phyloP scores from a whole-genome alignment of 2,888 invertebrate genomes.

The Nemotelus nigrinus region DNA sequence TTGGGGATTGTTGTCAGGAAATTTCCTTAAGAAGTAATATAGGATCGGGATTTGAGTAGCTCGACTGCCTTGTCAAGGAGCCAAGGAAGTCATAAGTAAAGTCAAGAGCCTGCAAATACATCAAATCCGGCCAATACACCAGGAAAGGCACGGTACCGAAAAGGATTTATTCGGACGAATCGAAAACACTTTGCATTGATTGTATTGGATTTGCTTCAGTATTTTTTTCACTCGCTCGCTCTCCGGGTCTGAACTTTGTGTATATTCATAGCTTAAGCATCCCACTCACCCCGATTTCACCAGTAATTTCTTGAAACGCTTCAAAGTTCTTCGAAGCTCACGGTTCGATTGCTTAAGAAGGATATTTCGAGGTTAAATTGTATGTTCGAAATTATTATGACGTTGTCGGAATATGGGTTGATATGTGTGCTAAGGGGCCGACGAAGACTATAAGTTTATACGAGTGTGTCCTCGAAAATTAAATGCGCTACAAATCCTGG shows the following conservation, averaged over 20 bases:
- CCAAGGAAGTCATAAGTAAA: background rate
- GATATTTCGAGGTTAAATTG: conserved; percentile 22
- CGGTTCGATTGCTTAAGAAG: conserved; percentile 26
- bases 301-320: background rate
- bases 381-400: conserved; percentile 27
- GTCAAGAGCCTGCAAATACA: background rate
- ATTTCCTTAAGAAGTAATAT: conserved; percentile 41
- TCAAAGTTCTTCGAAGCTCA: background rate
- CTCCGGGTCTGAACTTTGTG: no score
- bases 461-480: background rate
- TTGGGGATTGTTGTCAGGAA: conserved; percentile 25
- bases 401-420: background rate
- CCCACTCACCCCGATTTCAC: background rate
- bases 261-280: background rate
- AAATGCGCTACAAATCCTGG: conserved; percentile 14
- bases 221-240: background rate
- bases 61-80: background rate
- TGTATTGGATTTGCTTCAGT: conserved; percentile 35
- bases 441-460: background rate
- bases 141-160: conserved; percentile 1
- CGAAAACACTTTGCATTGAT: conserved; percentile 44
- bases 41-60: conserved; percentile 14
- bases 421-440: background rate
- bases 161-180: conserved; percentile 32
- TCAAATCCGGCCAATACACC: background rate